Conservation (phyloP, 2,113 vertebrate species). For the Pseudonaja textilis region DNA sequence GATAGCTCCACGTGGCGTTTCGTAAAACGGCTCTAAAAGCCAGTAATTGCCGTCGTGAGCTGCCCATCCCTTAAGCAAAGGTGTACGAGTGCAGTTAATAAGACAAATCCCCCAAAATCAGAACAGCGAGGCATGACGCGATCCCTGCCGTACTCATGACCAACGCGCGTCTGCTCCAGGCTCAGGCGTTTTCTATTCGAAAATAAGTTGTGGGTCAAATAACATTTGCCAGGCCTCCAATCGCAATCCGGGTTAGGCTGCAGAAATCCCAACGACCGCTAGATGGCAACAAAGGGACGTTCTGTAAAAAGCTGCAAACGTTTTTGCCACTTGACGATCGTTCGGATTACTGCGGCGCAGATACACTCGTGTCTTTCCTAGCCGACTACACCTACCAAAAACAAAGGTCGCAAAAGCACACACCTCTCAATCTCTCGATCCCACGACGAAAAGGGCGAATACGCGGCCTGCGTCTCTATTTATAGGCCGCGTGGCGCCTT, state of each 20-base stretch:
- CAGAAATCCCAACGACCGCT: background rate
- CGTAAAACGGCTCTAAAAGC: background rate
- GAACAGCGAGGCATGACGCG: background rate
- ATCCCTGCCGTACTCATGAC: background rate
- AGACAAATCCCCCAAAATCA: background rate
- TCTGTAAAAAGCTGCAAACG: background rate
- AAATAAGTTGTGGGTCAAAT: background rate
- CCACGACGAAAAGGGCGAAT: fast-evolving
- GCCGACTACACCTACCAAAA: background rate
- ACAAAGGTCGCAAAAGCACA: background rate
- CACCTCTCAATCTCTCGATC: background rate
- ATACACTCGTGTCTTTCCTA: background rate
- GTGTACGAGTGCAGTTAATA: background rate
- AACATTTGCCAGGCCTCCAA: background rate
- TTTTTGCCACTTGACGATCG: background rate
- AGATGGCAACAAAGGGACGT: background rate
- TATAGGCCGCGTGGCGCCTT: background rate
- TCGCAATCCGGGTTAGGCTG: background rate
- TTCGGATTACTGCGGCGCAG: background rate
- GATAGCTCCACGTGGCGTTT: background rate
- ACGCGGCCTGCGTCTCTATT: fast-evolving
- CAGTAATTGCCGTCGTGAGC: background rate
- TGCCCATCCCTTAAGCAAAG: background rate
- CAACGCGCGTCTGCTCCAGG: background rate
- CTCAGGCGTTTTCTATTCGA: background rate